phyloP scores from a whole-genome alignment of 23 tunicate species.

The Ascidia mentula region DNA sequence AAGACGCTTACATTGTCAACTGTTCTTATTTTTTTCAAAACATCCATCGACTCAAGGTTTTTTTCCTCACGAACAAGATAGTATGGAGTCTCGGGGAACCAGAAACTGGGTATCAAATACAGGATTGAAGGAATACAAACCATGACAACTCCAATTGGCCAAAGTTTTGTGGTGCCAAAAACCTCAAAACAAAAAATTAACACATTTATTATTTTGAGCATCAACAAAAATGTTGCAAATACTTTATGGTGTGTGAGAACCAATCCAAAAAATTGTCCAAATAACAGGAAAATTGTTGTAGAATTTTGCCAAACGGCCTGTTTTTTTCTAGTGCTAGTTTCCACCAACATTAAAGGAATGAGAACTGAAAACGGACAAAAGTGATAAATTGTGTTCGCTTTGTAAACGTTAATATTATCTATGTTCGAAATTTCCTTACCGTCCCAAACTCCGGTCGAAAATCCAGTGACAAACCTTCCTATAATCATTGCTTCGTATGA shows the following conservation, averaged over 20 bases:
- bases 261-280: neutral
- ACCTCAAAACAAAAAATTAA: neutral
- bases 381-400: too few species aligned
- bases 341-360: neutral
- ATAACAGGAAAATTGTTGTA: neutral
- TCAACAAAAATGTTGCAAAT: neutral
- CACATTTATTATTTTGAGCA: too few species aligned
- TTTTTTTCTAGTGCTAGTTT: neutral
- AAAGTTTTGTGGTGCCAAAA: neutral
- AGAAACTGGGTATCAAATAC: conserved; percentile 3
- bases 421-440: neutral
- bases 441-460: neutral
- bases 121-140: neutral
- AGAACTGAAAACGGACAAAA: neutral
- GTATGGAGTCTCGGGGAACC: conserved; percentile 9
- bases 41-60: neutral
- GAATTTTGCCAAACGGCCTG: neutral
- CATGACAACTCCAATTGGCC: neutral
- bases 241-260: neutral
- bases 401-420: too few species aligned
- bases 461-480: conserved; percentile 18
- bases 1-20: neutral
- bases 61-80: neutral
- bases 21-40: neutral
- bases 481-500: conserved; percentile 10